Base-by-base conservation (phyloP, 1,140 invertebrate species). In the Mizuhopecten yessoensis region DNA sequence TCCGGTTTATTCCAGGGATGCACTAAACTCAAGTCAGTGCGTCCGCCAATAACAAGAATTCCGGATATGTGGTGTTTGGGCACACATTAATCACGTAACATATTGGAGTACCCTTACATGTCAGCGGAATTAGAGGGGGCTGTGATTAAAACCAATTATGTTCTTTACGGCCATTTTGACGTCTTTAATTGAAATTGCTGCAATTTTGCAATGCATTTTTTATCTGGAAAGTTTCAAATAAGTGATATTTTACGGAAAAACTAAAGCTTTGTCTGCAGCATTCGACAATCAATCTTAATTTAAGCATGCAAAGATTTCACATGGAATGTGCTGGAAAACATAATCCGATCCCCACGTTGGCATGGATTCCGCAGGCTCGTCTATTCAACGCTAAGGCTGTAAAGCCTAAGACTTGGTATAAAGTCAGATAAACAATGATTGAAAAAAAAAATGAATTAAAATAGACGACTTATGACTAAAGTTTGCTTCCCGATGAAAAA, bases 131-230 rank as follows among this genome's bases (percentile, higher is more conserved):
- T 75, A n/a, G 11, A 29, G 57, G 23, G 57, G n/a, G 29, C 23
- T 75, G 57, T 75, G 57, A 75, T 75, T 75, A 75, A 75, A 75
- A 7, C 23, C 57, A 75, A 29, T 75, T 75, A 75, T 75, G 23
- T 29, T 75, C 57, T 75, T 75, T 75, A 75, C 15, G 29, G 1
- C 57, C 23, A n/a, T 75, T 75, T 75, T 75, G 57, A 75, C 57
- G 57, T 75, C 57, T 11, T 75, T 75, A 75, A 75, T 75, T 75
- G 57, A 75, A 75, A 75, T 75, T 75, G 57, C 57, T 75, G 57
- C 29, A 17, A 75, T 75, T 75, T 75, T 75, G 23, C n/a, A 75
- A 1, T 75, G 29, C 29, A 29, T 75, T 75, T 5, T 75, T 17
- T 39, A 39, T 75, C 57, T 75, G 57, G 57, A 75, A 75, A 75